phyloP scores from a whole-genome alignment of 2,113 vertebrate species.

The Pluvialis apricaria region DNA sequence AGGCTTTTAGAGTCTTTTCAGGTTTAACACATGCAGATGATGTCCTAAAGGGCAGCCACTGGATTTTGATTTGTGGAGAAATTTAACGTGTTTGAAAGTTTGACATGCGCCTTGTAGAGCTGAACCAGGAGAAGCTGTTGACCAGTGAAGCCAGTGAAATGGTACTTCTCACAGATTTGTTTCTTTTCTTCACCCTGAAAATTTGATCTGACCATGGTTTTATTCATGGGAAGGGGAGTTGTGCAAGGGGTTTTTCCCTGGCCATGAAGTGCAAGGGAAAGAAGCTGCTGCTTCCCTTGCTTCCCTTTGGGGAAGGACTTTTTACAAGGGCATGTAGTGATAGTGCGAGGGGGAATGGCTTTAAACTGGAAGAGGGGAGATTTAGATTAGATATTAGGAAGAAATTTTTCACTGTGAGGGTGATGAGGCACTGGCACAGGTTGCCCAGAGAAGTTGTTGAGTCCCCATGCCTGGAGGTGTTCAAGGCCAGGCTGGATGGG shows the following conservation, averaged over 20 bases:
- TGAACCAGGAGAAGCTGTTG: background rate
- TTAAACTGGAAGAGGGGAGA: too few relatives aligned
- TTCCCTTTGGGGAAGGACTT: too few relatives aligned
- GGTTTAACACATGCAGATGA: background rate
- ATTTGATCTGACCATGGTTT: background rate
- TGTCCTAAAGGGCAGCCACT: background rate
- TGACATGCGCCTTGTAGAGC: background rate
- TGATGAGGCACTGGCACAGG: too few relatives aligned
- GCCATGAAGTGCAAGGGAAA: rapidly evolving
- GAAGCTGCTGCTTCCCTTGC: background rate
- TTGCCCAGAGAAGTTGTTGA: too few relatives aligned
- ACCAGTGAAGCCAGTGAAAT: background rate
- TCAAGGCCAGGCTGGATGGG: too few relatives aligned
- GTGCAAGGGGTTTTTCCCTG: rapidly evolving
- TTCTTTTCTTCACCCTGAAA: background rate
- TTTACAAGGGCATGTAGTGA: too few relatives aligned
- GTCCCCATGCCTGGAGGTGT: too few relatives aligned
- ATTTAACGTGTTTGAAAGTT: background rate
- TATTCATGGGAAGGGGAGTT: background rate
- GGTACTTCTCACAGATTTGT: background rate
- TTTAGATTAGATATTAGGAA: too few relatives aligned
- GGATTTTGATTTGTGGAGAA: background rate
- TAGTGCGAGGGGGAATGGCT: too few relatives aligned
- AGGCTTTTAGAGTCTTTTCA: background rate
- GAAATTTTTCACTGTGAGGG: too few relatives aligned